Percentiles rank a stretch among this genome's conserved stretches.
These are phyloP conservation scores for Babyrousa celebensis DNA, from an alignment of 2,797 vertebrate species.

Conservation along the genomic window DNA sequence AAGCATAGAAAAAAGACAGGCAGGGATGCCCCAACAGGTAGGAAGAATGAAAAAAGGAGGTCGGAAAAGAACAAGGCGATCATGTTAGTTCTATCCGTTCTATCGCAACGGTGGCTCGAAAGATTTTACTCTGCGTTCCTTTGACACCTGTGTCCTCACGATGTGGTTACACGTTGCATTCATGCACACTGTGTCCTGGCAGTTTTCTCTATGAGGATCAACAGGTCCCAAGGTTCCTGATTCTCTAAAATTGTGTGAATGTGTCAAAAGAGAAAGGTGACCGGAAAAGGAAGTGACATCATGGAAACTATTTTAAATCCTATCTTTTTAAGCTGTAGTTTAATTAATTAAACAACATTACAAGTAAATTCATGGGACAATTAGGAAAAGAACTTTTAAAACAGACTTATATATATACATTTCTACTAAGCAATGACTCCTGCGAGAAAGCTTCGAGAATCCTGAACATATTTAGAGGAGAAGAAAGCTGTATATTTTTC, in stretches of 20 bases:
- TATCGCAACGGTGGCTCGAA: background rate
- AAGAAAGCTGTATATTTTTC: background rate
- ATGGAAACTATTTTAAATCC: constrained; percentile 2
- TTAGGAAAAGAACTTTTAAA: background rate
- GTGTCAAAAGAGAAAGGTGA: background rate
- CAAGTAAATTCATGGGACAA: background rate
- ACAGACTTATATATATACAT: background rate
- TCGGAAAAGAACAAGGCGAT: background rate
- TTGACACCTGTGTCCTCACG: background rate
- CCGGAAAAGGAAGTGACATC: background rate
- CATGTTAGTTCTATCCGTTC: background rate
- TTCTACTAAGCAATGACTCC: background rate
- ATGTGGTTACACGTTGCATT: background rate
- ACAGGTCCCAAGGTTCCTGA: background rate
- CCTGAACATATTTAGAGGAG: background rate
- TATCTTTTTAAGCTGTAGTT: background rate
- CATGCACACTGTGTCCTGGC: background rate
- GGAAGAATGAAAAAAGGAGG: background rate
- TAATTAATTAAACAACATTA: background rate
- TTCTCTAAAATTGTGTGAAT: constrained; percentile 21
- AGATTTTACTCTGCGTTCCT: background rate
- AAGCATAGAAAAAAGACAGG: background rate
- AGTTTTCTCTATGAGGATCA: background rate
- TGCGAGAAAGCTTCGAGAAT: background rate
- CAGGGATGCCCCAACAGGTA: background rate